Base-by-base conservation (phyloP, 1,140 invertebrate genomes). In the Nasonia giraulti region DNA sequence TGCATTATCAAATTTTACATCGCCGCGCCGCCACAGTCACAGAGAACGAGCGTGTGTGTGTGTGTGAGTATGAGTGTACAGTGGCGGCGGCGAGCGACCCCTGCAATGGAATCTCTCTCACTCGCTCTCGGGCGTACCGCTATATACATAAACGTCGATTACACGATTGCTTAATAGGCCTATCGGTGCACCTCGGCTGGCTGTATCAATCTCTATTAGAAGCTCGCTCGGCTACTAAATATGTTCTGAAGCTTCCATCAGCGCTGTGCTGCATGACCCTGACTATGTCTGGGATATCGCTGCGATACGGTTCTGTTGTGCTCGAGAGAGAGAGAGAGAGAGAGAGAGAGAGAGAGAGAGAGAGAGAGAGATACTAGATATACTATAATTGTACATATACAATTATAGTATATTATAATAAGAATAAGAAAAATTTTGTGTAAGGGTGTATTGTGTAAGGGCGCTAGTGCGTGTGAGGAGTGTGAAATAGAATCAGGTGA, bases 141-240 rank as follows among this genome's bases (percentile, higher is more conserved):
- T 66, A 80, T 69, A 20, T 33, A 80, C 47, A 80, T 74, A 86
- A 71, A 79, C 75, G 80, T 85, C 78, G 77, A 86, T 84, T 86
- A 87, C 87, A 84, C 85, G 85, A 88, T 85, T 89, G 77, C 88
- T 85, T 87, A 87, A 89, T 88, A 88, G 87, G 87, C 81, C 87
- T 87, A 80, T 85, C 83, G 33, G n/a, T 62, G 47, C 77, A n/a
- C 12, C 77, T 40, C 44, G 23, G 33, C 33, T n/a, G 11, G 73
- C 50, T 69, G 80, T 82, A 85, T 85, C 80, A 73, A 81, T 85
- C 84, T 82, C 73, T 82, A 82, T 82, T 82, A 85, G 74, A 80
- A 40, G 79, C 33, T 81, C 6, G 77, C 69, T 47, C n/a, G 62
- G 23, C 71, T 81, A 66, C 78, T 76, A 80, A 81, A 76, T 81